Evolutionary conservation across 2,888 invertebrate species (phyloP).

Genomic region (Drosophila colorata): DNA sequence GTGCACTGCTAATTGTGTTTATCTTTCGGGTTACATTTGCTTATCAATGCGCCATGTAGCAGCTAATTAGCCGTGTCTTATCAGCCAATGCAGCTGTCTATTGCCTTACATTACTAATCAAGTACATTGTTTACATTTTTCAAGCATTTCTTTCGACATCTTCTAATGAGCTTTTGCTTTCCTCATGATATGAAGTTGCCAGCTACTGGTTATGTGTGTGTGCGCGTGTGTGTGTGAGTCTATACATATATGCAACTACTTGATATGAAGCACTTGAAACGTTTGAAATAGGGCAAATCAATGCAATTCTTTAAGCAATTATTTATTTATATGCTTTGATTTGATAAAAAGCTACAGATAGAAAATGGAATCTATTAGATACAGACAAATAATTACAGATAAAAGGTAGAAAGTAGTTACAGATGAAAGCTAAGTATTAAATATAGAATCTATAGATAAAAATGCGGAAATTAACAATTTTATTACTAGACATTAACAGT

Average conservation of each 20-base stretch:
- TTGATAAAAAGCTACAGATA: not conserved
- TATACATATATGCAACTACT: not conserved
- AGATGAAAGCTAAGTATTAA: not conserved
- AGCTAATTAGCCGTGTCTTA: slow-evolving; percentile 74
- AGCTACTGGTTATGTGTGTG: slow-evolving; percentile 36
- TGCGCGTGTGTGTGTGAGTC: not conserved
- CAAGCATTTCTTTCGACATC: slow-evolving; percentile 62
- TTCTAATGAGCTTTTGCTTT: slow-evolving; percentile 64
- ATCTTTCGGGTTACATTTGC: slow-evolving; percentile 44
- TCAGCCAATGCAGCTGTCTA: slow-evolving; percentile 64
- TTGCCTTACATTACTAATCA: slow-evolving; percentile 68
- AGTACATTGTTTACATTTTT: slow-evolving; percentile 65
- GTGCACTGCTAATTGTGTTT: slow-evolving; percentile 25
- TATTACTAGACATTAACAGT: too few relatives aligned
- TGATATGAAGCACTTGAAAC: not conserved
- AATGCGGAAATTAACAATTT: too few relatives aligned
- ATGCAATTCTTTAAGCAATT: not conserved
- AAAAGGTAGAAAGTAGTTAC: too few relatives aligned
- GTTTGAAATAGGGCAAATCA: slow-evolving; percentile 8
- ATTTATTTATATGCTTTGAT: not conserved
- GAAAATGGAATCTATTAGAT: too few relatives aligned
- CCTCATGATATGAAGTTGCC: slow-evolving; percentile 14
- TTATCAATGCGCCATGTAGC: slow-evolving; percentile 56
- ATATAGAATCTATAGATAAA: not conserved
- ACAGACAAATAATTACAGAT: not conserved